phyloP scores from a whole-genome alignment of 2,888 invertebrate genomes.

The Erannis defoliaria region DNA sequence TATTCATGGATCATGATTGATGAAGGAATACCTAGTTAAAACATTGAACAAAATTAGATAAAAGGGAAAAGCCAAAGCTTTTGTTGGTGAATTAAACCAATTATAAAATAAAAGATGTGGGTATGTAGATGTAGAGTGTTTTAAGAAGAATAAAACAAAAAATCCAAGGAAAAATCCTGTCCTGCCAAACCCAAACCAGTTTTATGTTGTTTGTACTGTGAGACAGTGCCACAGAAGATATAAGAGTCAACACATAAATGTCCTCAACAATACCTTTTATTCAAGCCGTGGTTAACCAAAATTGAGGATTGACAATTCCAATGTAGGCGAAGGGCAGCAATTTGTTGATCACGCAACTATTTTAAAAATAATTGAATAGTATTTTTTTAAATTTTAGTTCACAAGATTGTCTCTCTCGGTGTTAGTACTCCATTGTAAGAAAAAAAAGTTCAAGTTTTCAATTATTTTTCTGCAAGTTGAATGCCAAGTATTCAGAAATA shows the following conservation, averaged over 20 bases:
- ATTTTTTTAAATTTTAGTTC: conserved; percentile 49
- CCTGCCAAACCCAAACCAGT: conserved; percentile 25
- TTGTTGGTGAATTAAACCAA: neutral
- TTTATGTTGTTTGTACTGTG: conserved; percentile 12
- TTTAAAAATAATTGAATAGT: neutral
- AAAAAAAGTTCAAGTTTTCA: no score
- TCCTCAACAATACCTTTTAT: conserved; percentile 12
- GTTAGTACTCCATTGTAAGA: no score
- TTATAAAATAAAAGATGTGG: neutral
- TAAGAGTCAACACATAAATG: neutral
- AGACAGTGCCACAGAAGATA: conserved; percentile 11
- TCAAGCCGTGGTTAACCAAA: conserved; percentile 18
- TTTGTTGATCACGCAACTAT: conserved; percentile 42
- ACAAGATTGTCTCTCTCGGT: no score
- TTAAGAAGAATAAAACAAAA: conserved; percentile 11
- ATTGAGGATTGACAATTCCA: conserved; percentile 32
- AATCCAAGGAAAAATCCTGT: conserved; percentile 10
- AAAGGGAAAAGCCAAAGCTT: neutral
- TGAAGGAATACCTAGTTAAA: neutral
- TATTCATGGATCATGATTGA: neutral
- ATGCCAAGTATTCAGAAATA: no score
- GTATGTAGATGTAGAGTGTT: neutral
- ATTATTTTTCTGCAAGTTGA: no score
- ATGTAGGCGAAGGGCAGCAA: conserved; percentile 61
- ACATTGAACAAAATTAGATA: neutral